Percentiles rank a stretch among this genome's conserved stretches.
Conservation (phyloP, 2,797 vertebrate genomes). For the Schizopygopsis pylzovi region DNA sequence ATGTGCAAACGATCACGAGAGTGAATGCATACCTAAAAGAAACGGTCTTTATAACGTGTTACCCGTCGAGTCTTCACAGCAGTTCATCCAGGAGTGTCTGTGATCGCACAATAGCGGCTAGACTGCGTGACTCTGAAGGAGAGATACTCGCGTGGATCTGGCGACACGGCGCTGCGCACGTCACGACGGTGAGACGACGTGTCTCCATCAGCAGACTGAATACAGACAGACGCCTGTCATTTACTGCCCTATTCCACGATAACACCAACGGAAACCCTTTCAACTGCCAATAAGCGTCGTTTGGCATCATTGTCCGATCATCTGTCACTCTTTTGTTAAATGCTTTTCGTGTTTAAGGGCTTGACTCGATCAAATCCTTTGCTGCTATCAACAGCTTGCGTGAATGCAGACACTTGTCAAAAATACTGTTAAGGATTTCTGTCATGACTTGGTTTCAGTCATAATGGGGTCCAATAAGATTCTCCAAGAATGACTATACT, state of each 20-base stretch:
- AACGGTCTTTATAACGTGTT: neutral
- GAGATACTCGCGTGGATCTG: constrained; percentile 67
- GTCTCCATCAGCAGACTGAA: constrained; percentile 79
- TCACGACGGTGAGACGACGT: constrained; percentile 80
- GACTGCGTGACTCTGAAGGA: constrained; percentile 63
- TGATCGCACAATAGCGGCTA: constrained; percentile 10
- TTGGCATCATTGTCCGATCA: constrained; percentile 31
- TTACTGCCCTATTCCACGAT: constrained; percentile 80
- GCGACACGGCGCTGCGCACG: constrained; percentile 71
- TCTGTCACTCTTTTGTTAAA: constrained; percentile 12
- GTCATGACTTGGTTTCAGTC: neutral
- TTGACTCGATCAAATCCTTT: neutral
- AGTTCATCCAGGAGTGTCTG: neutral
- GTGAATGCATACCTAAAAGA: neutral
- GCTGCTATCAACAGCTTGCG: neutral
- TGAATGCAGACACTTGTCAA: neutral
- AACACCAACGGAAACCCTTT: constrained; percentile 73
- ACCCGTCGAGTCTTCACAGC: neutral
- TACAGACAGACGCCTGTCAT: constrained; percentile 83
- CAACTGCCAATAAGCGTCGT: constrained; percentile 61
- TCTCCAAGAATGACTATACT: neutral
- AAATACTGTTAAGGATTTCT: neutral
- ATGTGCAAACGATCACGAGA: no score
- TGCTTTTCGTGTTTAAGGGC: neutral
- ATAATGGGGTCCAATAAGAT: neutral